Evolutionary conservation across 2,888 invertebrate species (phyloP).

Genomic region (Mayetiola destructor): DNA sequence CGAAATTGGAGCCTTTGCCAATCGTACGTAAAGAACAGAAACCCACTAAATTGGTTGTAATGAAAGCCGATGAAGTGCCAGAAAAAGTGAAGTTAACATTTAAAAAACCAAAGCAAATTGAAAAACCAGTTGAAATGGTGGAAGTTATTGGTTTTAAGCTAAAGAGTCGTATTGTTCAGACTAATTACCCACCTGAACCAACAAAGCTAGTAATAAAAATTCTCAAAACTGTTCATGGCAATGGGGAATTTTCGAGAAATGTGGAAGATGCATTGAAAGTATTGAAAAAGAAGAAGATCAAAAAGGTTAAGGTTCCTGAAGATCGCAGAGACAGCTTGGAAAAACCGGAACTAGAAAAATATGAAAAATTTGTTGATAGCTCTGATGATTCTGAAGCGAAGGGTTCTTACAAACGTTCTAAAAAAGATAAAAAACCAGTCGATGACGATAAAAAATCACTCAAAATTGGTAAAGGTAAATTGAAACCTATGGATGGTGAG

Average conservation of each 20-base stretch:
- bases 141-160: conserved; percentile 38
- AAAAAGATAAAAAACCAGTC: conserved; percentile 14
- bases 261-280: conserved; percentile 52
- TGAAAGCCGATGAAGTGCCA: conserved; percentile 42
- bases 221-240: conserved; percentile 44
- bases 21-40: conserved; percentile 37
- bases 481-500: conserved; percentile 30
- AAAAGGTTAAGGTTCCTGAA: conserved; percentile 42
- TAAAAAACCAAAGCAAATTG: conserved; percentile 25
- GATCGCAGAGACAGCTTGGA: conserved; percentile 43
- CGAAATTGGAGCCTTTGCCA: conserved; percentile 19
- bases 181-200: conserved; percentile 47
- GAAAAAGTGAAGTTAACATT: conserved; percentile 50
- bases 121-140: conserved; percentile 42
- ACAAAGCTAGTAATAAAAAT: conserved; percentile 39
- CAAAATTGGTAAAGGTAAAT: conserved; percentile 32
- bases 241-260: conserved; percentile 55
- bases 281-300: conserved; percentile 41
- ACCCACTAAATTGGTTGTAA: conserved; percentile 45
- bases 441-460: conserved; percentile 24
- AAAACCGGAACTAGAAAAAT: conserved; percentile 31
- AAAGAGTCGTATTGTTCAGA: conserved; percentile 52
- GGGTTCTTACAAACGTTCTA: conserved; percentile 14
- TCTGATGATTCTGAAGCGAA: conserved; percentile 18
- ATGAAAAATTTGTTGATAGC: conserved; percentile 22